These are phyloP conservation scores for Talpa occidentalis DNA, from an alignment of 2,113 vertebrate genomes.

Conservation along the genomic window DNA sequence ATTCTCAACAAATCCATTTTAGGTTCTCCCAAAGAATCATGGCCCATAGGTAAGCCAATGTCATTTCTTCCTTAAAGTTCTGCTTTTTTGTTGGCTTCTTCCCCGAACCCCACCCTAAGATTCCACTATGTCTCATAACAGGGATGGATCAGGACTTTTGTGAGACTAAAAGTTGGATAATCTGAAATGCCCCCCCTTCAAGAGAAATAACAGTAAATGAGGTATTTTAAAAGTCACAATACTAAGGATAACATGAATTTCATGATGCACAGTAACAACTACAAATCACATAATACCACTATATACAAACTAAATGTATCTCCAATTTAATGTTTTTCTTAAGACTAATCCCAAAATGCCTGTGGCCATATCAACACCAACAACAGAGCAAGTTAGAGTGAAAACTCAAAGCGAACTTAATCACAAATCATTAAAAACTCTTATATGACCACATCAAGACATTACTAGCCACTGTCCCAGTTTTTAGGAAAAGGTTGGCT, in stretches of 20 bases:
- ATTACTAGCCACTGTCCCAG: neutral
- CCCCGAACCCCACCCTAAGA: neutral
- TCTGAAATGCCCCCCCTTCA: neutral
- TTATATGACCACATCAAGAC: neutral
- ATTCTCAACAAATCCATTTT: neutral
- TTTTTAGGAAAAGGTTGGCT: neutral
- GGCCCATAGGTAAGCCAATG: neutral
- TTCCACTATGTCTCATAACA: neutral
- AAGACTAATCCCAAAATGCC: conserved; percentile 8
- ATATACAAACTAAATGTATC: conserved; percentile 2
- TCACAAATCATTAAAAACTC: conserved; percentile 9
- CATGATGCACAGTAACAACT: neutral
- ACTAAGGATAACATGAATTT: neutral
- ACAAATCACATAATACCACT: neutral
- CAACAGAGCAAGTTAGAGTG: neutral
- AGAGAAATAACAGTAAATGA: neutral
- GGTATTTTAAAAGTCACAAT: neutral
- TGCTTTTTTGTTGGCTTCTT: neutral
- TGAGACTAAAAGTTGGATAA: neutral
- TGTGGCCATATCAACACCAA: neutral
- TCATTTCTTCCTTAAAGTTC: neutral
- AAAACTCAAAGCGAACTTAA: conserved; percentile 10
- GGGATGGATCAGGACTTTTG: neutral
- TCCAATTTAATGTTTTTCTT: neutral
- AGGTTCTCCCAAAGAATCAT: neutral